Evolutionary conservation across 2,888 invertebrate species (phyloP).

Genomic region (Drosophila nr. perissopoda): DNA sequence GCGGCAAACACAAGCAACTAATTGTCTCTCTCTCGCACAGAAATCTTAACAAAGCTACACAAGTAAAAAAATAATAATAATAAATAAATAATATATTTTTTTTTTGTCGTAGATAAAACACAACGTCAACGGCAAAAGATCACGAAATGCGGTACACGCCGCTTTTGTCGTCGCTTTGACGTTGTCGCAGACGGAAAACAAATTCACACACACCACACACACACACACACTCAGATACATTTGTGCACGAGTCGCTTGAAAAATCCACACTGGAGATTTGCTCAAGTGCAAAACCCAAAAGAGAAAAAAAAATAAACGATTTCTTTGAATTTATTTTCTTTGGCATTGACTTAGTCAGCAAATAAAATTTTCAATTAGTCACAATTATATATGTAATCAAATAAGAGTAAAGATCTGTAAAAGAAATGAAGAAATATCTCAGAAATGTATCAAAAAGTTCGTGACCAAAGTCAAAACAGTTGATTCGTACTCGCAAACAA

Average conservation of each 20-base stretch:
- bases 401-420: not conserved
- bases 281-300: constrained; percentile 65
- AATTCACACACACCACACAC: constrained; percentile 47
- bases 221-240: constrained; percentile 28
- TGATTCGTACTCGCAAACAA: constrained; percentile 20
- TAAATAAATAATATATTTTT: constrained; percentile 42
- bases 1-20: constrained; percentile 45
- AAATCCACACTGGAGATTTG: constrained; percentile 70
- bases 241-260: constrained; percentile 44
- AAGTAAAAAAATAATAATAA: constrained; percentile 36
- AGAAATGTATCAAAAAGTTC: constrained; percentile 24
- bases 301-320: constrained; percentile 24
- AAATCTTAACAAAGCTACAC: constrained; percentile 39
- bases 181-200: constrained; percentile 73
- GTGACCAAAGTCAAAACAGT: constrained; percentile 46
- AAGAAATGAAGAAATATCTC: not conserved
- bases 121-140: constrained; percentile 75
- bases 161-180: constrained; percentile 45
- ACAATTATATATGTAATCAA: not conserved
- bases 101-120: constrained; percentile 57
- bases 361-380: constrained; percentile 16
- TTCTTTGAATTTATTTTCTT: constrained; percentile 28
- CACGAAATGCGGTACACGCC: constrained; percentile 69
- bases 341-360: constrained; percentile 45
- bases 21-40: constrained; percentile 48